Evolutionary conservation across 2,888 invertebrate species (phyloP).

Genomic region (Drosophila bunnanda): DNA sequence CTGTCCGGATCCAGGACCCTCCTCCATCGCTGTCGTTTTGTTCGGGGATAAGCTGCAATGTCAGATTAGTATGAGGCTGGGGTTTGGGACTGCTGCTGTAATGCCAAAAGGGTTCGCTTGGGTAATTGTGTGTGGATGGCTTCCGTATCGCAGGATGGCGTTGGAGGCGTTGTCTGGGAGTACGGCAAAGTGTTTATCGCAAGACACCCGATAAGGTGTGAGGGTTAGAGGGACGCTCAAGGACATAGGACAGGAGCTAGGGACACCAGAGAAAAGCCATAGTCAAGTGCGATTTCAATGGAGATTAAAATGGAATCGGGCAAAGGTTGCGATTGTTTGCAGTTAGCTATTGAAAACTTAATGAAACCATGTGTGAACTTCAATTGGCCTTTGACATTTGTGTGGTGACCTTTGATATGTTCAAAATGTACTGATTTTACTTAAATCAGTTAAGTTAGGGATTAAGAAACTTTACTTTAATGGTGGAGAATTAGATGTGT

Average conservation of each 20-base stretch:
- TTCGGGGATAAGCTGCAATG: slow-evolving; percentile 65
- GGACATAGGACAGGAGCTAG: slow-evolving; percentile 1
- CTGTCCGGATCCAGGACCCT: background rate
- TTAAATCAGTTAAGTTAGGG: background rate
- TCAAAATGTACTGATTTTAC: slow-evolving; percentile 2
- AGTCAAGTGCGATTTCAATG: slow-evolving; percentile 31
- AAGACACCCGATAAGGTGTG: slow-evolving; percentile 16
- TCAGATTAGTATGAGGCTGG: slow-evolving; percentile 64
- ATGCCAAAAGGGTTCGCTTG: slow-evolving; percentile 72
- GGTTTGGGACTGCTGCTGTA: slow-evolving; percentile 53
- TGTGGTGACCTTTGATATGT: slow-evolving; percentile 7
- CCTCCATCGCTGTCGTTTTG: slow-evolving; percentile 19
- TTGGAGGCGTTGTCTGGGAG: slow-evolving; percentile 26
- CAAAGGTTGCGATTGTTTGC: slow-evolving; percentile 13
- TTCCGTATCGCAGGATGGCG: slow-evolving; percentile 35
- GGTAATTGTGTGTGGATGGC: slow-evolving; percentile 70
- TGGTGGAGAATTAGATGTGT: background rate
- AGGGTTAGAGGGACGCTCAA: slow-evolving; percentile 19
- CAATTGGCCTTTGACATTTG: slow-evolving; percentile 26
- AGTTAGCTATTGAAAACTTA: slow-evolving; percentile 35
- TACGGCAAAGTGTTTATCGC: slow-evolving; percentile 46
- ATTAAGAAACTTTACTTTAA: background rate
- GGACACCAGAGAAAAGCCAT: slow-evolving; percentile 14
- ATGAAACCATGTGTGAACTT: slow-evolving; percentile 26
- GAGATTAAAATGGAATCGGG: slow-evolving; percentile 31